Conservation (phyloP, 2,797 vertebrate genomes). For the Hapalemur alaotrensis region DNA sequence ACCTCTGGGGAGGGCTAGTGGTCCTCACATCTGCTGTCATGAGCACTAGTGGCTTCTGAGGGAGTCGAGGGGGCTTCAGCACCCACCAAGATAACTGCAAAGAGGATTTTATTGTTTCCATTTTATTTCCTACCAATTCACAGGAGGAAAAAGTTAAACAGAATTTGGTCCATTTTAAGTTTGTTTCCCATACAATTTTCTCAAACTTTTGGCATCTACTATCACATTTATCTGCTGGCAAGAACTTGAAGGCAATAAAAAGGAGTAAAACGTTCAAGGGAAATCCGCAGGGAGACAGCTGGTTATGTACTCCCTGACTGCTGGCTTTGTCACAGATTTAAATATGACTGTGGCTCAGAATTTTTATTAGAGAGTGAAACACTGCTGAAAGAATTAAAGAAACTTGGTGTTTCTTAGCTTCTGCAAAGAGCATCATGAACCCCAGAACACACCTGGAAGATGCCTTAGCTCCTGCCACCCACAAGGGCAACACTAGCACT, state of each 20-base stretch:
- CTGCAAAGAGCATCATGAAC: neutral
- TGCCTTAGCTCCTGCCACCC: neutral
- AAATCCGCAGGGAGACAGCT: neutral
- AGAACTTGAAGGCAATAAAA: conserved; percentile 2
- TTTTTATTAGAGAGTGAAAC: neutral
- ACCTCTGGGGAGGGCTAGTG: neutral
- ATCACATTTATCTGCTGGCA: neutral
- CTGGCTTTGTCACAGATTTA: neutral
- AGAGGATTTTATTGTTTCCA: neutral
- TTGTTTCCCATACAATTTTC: neutral
- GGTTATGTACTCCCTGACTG: neutral
- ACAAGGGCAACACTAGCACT: neutral
- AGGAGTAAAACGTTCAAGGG: neutral
- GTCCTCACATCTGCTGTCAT: neutral
- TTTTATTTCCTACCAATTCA: neutral
- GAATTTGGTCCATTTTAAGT: neutral
- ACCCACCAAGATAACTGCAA: neutral
- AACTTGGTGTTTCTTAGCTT: neutral
- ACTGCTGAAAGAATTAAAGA: neutral
- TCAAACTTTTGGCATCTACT: neutral
- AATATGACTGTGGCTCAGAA: neutral
- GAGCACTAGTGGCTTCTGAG: neutral
- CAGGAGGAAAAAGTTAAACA: neutral
- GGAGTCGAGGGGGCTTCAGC: neutral
- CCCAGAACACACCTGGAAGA: neutral